Conservation (phyloP, 1,140 invertebrate genomes). For the Pristionchus pacificus region DNA sequence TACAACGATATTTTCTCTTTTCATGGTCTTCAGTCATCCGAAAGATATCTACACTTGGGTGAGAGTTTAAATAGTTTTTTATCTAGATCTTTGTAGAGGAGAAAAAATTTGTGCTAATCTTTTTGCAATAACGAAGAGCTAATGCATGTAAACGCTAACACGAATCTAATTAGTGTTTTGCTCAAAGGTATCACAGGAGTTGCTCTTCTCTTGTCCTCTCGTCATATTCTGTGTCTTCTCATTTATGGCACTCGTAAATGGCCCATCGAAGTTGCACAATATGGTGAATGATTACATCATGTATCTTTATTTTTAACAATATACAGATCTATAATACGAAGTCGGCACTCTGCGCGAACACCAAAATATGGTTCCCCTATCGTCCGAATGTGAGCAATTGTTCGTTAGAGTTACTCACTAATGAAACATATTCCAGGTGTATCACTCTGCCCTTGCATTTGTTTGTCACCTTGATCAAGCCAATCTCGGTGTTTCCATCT, state of each 20-base stretch:
- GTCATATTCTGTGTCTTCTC: conserved; percentile 33
- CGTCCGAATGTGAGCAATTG: conserved; percentile 14
- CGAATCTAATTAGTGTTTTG: too few species aligned
- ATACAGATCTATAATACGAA: conserved; percentile 18
- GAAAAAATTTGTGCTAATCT: not conserved
- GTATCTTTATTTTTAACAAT: not conserved
- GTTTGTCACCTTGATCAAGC: conserved; percentile 32
- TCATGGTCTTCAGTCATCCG: not conserved
- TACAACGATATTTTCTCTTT: conserved; percentile 32
- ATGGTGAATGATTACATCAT: conserved; percentile 16
- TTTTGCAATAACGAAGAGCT: too few species aligned
- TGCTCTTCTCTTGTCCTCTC: conserved; percentile 20
- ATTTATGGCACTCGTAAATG: conserved; percentile 29
- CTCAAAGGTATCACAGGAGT: not conserved
- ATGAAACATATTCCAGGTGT: conserved; percentile 17
- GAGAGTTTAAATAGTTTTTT: too few species aligned
- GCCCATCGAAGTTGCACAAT: conserved; percentile 36
- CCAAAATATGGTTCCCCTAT: conserved; percentile 25
- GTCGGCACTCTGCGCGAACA: conserved; percentile 24
- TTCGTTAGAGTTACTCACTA: not conserved
- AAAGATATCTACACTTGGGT: too few species aligned
- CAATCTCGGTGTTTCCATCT: conserved; percentile 37
- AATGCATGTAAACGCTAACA: too few species aligned
- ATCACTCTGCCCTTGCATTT: conserved; percentile 30
- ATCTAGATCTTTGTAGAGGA: too few species aligned